phyloP scores from a whole-genome alignment of 2,888 invertebrate genomes.

The Eupithecia insigniata region DNA sequence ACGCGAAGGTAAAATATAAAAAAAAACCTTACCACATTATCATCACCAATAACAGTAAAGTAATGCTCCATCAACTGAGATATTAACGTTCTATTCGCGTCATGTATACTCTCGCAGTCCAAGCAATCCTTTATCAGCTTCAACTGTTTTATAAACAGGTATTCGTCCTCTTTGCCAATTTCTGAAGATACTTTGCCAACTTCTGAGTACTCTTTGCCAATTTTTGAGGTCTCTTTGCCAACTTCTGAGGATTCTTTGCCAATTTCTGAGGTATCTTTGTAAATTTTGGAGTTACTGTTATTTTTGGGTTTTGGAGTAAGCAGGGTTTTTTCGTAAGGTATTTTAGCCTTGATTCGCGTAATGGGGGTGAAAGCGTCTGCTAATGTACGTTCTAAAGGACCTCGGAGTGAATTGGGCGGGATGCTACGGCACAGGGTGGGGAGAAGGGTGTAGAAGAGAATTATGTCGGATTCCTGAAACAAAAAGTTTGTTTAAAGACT shows the following conservation, averaged over 20 bases:
- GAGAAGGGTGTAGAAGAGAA: constrained; percentile 79
- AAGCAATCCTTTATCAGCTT: constrained; percentile 70
- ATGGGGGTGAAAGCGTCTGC: constrained; percentile 60
- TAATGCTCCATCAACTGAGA: constrained; percentile 79
- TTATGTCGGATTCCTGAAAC: constrained; percentile 76
- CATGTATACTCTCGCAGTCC: constrained; percentile 81
- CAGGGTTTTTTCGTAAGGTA: constrained; percentile 31
- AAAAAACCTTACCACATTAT: constrained; percentile 69
- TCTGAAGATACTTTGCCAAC: constrained; percentile 18
- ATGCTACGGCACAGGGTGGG: constrained; percentile 83
- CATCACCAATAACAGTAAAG: constrained; percentile 70
- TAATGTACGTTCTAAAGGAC: constrained; percentile 80
- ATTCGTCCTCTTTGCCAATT: constrained; percentile 38
- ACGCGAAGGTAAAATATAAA: background rate
- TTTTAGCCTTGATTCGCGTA: constrained; percentile 42
- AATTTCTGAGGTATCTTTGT: constrained; percentile 1
- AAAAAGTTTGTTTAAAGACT: background rate
- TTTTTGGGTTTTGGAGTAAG: constrained; percentile 10
- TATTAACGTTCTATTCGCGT: constrained; percentile 83
- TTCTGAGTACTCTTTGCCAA: constrained; percentile 21
- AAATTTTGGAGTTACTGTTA: background rate
- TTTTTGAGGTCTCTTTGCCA: constrained; percentile 1
- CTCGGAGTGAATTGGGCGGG: constrained; percentile 83
- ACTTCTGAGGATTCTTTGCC: constrained; percentile 9
- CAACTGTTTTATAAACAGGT: constrained; percentile 62